Evolutionary conservation across 2,888 invertebrate species (phyloP).

Genomic region (Plebejus anna): DNA sequence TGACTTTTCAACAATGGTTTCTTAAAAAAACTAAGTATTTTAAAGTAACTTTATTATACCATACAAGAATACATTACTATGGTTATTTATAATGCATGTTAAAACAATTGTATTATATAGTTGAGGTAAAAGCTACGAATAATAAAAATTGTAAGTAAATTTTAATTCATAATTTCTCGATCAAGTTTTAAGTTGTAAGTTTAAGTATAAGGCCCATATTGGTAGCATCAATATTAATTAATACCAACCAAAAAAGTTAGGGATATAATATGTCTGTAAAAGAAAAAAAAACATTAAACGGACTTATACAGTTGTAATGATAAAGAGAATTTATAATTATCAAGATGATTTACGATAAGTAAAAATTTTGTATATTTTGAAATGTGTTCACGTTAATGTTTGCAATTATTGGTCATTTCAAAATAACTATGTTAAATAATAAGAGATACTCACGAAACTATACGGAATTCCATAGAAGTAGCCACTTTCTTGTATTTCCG

Average conservation of each 20-base stretch:
- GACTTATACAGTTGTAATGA: background rate
- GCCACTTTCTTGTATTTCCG: constrained; percentile 1
- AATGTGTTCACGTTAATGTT: no score
- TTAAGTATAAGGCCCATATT: background rate
- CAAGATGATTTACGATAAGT: no score
- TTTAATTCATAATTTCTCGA: background rate
- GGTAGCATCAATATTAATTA: background rate
- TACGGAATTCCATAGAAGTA: background rate
- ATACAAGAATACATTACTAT: no score
- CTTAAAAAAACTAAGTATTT: background rate
- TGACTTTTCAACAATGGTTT: background rate
- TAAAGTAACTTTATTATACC: background rate
- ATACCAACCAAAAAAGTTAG: background rate
- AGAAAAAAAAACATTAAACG: background rate
- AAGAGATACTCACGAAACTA: background rate
- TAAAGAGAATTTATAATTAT: no score
- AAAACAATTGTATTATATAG: no score
- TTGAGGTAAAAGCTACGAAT: no score
- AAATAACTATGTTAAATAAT: background rate
- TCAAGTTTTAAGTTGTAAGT: background rate
- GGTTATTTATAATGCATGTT: no score
- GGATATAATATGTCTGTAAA: background rate
- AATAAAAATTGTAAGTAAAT: no score
- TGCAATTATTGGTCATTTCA: background rate
- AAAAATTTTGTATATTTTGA: background rate